These are phyloP conservation scores for Agelas oroides DNA, from an alignment of 37 sponge, comb jelly and placozoan species.

Conservation along the genomic window DNA sequence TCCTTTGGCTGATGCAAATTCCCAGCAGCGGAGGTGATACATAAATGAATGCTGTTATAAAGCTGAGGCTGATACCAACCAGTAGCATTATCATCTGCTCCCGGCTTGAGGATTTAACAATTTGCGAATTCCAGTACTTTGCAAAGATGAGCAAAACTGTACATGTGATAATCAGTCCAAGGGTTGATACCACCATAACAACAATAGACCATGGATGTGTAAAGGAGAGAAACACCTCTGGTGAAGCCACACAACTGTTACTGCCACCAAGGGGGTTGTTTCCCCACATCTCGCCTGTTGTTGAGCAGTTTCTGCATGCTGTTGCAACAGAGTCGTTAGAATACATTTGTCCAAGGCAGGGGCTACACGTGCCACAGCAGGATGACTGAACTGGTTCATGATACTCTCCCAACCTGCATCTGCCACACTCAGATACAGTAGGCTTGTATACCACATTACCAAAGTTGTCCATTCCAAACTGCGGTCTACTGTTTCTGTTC, in stretches of 20 bases:
- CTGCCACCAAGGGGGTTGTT: constrained; percentile 57
- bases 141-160: constrained; percentile 18
- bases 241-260: constrained; percentile 31
- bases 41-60: constrained; percentile 34
- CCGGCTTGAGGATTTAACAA: constrained; percentile 70
- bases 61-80: constrained; percentile 52
- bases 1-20: constrained; percentile 44
- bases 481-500: neutral
- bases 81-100: constrained; percentile 59
- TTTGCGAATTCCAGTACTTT: constrained; percentile 42
- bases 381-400: constrained; percentile 10
- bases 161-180: constrained; percentile 26
- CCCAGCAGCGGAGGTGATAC: constrained; percentile 28
- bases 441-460: neutral
- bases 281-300: constrained; percentile 35
- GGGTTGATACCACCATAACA: constrained; percentile 1
- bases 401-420: neutral
- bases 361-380: constrained; percentile 69
- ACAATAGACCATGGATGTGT: constrained; percentile 31
- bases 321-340: neutral
- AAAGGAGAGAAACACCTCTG: neutral
- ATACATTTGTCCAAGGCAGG: constrained; percentile 49
- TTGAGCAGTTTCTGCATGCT: constrained; percentile 50
- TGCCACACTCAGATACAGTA: neutral
- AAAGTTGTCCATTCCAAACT: constrained; percentile 37